Evolutionary conservation across 2,888 invertebrate species (phyloP).

Genomic region (Ornithoptera priamus): DNA sequence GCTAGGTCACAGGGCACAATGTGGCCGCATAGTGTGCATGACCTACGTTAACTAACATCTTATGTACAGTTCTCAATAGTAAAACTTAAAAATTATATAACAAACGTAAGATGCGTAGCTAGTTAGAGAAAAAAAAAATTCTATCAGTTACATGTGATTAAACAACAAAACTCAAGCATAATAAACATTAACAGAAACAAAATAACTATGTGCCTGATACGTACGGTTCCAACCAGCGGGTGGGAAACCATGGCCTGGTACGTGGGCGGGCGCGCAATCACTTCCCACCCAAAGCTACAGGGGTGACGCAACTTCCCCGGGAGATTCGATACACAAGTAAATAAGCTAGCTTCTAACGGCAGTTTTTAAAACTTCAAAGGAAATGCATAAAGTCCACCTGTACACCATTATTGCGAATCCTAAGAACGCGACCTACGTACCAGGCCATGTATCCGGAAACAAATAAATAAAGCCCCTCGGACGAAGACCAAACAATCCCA

Average conservation of each 20-base stretch:
- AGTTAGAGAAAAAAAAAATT: slow-evolving; percentile 53
- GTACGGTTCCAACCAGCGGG: slow-evolving; percentile 42
- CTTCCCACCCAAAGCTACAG: not conserved
- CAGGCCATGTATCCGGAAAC: slow-evolving; percentile 41
- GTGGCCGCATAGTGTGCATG: slow-evolving; percentile 19
- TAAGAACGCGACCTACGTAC: slow-evolving; percentile 19
- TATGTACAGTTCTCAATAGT: slow-evolving; percentile 68
- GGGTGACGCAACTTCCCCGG: not conserved
- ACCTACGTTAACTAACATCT: slow-evolving; percentile 38
- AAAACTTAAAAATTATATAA: slow-evolving; percentile 78
- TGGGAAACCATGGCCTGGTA: slow-evolving; percentile 21
- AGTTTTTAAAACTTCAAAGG: slow-evolving; percentile 13
- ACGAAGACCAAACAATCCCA: slow-evolving; percentile 43
- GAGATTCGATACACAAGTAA: slow-evolving; percentile 10
- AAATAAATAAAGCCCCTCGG: slow-evolving; percentile 40
- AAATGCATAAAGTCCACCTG: slow-evolving; percentile 15
- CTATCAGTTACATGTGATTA: slow-evolving; percentile 68
- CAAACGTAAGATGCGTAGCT: slow-evolving; percentile 70
- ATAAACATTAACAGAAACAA: slow-evolving; percentile 73
- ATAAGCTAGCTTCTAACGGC: slow-evolving; percentile 30
- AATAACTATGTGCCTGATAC: slow-evolving; percentile 52
- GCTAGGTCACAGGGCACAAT: slow-evolving; percentile 7
- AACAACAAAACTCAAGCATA: slow-evolving; percentile 70
- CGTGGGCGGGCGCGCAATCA: slow-evolving; percentile 2
- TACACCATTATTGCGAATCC: not conserved